Evolutionary conservation across 1,140 invertebrate species (phyloP).

Genomic region (Heliconius melpomene): DNA sequence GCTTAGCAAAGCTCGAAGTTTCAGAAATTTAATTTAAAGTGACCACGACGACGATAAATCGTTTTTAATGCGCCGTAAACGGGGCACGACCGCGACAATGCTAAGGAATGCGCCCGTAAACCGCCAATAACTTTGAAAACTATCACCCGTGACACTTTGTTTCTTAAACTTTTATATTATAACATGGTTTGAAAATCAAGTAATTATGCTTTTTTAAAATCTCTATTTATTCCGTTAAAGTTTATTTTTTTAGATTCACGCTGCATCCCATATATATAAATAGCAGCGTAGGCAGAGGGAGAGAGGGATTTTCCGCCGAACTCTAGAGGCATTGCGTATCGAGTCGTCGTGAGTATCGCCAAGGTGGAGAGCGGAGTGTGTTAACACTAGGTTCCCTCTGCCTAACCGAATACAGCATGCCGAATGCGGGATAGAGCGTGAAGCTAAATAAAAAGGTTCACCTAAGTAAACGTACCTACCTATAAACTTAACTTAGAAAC

Average conservation of each 20-base stretch:
- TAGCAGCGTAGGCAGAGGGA: no score
- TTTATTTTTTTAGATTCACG: neutral
- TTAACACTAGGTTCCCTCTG: no score
- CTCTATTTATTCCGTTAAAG: neutral
- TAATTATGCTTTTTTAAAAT: neutral
- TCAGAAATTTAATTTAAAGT: constrained; percentile 12
- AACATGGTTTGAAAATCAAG: neutral
- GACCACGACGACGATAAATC: constrained; percentile 54
- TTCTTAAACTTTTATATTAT: neutral
- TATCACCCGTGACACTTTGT: neutral
- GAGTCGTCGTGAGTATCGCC: no score
- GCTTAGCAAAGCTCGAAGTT: neutral
- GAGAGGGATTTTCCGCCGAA: no score
- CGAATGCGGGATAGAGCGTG: no score
- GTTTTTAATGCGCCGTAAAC: constrained; percentile 56
- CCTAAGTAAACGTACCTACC: neutral
- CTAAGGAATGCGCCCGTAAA: constrained; percentile 52
- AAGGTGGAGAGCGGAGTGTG: no score
- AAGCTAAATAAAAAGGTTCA: neutral
- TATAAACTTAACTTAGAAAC: neutral
- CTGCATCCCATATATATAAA: no score
- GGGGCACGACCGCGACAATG: constrained; percentile 52
- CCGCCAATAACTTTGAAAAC: constrained; percentile 35
- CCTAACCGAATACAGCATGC: no score
- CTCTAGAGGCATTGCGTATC: no score